Percentiles rank a stretch among this genome's conserved stretches.
phyloP scores from a whole-genome alignment of 2,888 invertebrate species.

The Acronicta aceris region DNA sequence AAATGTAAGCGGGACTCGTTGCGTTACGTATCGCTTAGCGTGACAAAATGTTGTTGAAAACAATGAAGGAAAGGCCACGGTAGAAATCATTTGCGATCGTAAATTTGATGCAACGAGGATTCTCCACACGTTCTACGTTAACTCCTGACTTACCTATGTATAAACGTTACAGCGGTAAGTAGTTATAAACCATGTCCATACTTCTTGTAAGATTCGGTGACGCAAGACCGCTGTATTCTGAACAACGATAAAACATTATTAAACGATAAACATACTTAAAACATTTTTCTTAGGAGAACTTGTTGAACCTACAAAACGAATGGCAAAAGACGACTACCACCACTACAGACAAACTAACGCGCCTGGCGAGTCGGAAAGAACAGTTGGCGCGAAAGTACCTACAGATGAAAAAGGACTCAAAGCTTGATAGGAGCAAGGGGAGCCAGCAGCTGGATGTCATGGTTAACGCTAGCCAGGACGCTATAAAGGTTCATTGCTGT shows the following conservation, averaged over 20 bases:
- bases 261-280: no score
- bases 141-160: no score
- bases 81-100: background rate
- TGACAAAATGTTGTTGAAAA: slow-evolving; percentile 16
- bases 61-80: background rate
- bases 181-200: no score
- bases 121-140: no score
- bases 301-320: slow-evolving; percentile 84
- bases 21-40: slow-evolving; percentile 1
- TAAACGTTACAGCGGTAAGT: no score
- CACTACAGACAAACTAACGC: slow-evolving; percentile 80
- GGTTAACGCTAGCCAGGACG: slow-evolving; percentile 90
- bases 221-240: no score
- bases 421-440: slow-evolving; percentile 83
- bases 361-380: slow-evolving; percentile 83
- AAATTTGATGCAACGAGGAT: background rate
- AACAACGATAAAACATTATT: no score
- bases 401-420: slow-evolving; percentile 88
- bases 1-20: background rate
- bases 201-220: no score
- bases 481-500: slow-evolving; percentile 79
- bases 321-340: slow-evolving; percentile 81
- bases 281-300: slow-evolving; percentile 68
- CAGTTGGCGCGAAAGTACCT: slow-evolving; percentile 82
- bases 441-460: slow-evolving; percentile 88